Evolutionary conservation across 1,140 invertebrate genomes (phyloP).

Genomic region (Ceratoteleas bidentatus): DNA sequence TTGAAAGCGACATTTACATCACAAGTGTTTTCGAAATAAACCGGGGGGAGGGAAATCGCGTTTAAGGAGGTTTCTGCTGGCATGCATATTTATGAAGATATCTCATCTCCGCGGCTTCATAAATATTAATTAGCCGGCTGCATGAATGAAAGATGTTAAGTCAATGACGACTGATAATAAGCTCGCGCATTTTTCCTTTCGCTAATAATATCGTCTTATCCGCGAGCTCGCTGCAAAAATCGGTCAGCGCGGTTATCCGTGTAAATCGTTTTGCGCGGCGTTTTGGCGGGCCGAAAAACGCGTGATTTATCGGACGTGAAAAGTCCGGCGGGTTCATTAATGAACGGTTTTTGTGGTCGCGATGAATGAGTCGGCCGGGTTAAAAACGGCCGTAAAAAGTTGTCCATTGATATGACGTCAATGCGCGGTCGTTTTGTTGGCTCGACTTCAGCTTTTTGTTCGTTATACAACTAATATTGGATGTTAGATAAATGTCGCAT

Average conservation of each 20-base stretch:
- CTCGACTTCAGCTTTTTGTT: constrained; percentile 57
- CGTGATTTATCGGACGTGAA: constrained; percentile 34
- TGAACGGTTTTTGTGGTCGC: constrained; percentile 41
- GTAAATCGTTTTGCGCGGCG: neutral
- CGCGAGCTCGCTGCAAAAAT: neutral
- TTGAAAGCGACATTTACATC: constrained; percentile 46
- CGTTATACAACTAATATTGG: constrained; percentile 55
- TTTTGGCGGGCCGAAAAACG: constrained; percentile 18
- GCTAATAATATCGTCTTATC: constrained; percentile 45
- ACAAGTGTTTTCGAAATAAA: constrained; percentile 47
- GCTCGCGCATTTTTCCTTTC: constrained; percentile 32
- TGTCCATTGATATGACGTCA: constrained; percentile 60
- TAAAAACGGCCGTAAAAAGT: constrained; percentile 55
- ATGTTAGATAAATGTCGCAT: constrained; percentile 57
- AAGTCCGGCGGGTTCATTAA: constrained; percentile 47
- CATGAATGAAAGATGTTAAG: constrained; percentile 66
- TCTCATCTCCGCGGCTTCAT: constrained; percentile 60
- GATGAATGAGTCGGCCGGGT: constrained; percentile 36
- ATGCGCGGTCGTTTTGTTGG: constrained; percentile 51
- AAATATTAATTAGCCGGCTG: constrained; percentile 62
- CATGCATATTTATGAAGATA: constrained; percentile 64
- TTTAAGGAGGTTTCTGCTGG: constrained; percentile 50
- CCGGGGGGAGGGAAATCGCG: constrained; percentile 10
- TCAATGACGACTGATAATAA: constrained; percentile 65
- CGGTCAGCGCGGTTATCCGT: too few relatives aligned